Base-by-base conservation (phyloP, 1,140 invertebrate genomes). In the Trichomalopsis sarcophagae region DNA sequence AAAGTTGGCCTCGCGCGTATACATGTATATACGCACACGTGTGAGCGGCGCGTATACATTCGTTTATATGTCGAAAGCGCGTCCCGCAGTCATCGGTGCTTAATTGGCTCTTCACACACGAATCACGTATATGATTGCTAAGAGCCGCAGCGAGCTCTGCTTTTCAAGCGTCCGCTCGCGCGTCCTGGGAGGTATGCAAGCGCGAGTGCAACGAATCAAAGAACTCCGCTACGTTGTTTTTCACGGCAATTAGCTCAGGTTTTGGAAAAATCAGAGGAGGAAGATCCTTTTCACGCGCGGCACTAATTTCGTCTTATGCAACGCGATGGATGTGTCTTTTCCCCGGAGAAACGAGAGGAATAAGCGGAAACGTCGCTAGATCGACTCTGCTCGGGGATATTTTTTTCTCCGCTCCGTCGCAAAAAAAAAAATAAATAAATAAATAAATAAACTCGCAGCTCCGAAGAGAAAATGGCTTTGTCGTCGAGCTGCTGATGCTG, bases 61-160 rank as follows among this genome's bases (percentile, higher is more conserved):
- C 14, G 71, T 75, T 27, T 74, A 33, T 30, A 33, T 30, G 36
- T 73, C 23, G 79, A 36, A 36, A 27, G 21, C 17, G 50, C 30
- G 55, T 13, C 11, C 17, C 76, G 27, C 76, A 4, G 50, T 81
- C 84, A 84, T 84, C 68, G 47, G 50, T 13, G 33, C 50, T 81
- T 85, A 85, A 85, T 85, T 85, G 44, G 79, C 84, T 75, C 79
- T 81, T 85, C 79, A 71, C 73, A 85, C 55, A 77, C 84, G 79
- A 81, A 85, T 85, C 84, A 85, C 84, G 84, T 85, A 81, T 85
- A 81, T 73, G 76, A 73, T 84, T 74, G 82, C 82, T 71, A 71
- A 77, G 82, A 78, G 82, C 33, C 23, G 27, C 27, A 27, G 27
- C 27, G 1, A 21, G 36, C 47, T 40, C 36, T 78, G 82, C 74